A percentile compares a stretch with the other conserved stretches of the same genome.
These are phyloP conservation scores for Thymallus thymallus DNA, from an alignment of 2,113 vertebrate genomes.

Conservation along the genomic window DNA sequence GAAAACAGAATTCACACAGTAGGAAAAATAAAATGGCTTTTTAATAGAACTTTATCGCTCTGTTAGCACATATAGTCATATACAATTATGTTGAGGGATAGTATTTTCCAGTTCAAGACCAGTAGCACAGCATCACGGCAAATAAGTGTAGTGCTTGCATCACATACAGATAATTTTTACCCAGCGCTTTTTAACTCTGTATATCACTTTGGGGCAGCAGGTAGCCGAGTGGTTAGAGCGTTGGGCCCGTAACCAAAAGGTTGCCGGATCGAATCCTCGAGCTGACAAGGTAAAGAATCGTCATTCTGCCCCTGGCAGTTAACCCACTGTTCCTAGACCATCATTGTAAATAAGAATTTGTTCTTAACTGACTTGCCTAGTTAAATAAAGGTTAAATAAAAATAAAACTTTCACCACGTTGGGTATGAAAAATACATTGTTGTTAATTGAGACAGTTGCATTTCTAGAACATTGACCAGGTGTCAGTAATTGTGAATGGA, in stretches of 20 bases:
- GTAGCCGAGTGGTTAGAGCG: too few relatives aligned
- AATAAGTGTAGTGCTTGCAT: neutral
- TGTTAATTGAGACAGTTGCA: constrained; percentile 19
- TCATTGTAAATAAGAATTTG: too few relatives aligned
- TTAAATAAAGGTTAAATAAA: too few relatives aligned
- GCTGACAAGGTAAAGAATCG: too few relatives aligned
- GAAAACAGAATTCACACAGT: neutral
- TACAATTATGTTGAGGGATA: constrained; percentile 44
- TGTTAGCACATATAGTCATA: neutral
- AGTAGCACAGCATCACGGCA: constrained; percentile 56
- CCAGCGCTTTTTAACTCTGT: constrained; percentile 66
- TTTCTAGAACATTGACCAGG: neutral
- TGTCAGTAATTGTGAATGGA: neutral
- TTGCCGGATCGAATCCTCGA: too few relatives aligned
- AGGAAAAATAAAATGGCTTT: neutral
- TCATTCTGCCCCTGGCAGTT: too few relatives aligned
- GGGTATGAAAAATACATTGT: constrained; percentile 55
- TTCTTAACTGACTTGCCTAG: too few relatives aligned
- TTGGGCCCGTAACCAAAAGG: too few relatives aligned
- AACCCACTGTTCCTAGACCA: too few relatives aligned
- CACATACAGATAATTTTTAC: constrained; percentile 71
- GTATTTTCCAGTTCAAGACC: constrained; percentile 59
- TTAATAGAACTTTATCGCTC: neutral
- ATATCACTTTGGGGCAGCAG: too few relatives aligned
- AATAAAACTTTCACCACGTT: constrained; percentile 69